Evolutionary conservation across 2,888 invertebrate genomes (phyloP), one percentile per base, ranked within the genome.

Genomic region (Ethmia dodecea): DNA sequence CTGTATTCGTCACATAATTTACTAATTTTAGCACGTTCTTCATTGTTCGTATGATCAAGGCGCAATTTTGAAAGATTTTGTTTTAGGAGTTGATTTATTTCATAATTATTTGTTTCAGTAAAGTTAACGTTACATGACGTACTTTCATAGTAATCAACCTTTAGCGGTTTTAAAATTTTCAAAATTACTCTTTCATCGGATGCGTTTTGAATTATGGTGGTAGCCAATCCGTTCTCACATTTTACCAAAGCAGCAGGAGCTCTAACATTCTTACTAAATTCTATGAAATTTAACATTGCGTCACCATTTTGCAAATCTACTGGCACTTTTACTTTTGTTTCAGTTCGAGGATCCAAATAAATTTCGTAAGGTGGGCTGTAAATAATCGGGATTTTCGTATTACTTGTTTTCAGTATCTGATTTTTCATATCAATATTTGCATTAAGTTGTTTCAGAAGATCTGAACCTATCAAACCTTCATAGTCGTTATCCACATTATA

Each of bases 401-500:
- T 30, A 15, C 37, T 28, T 14, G 33, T 24, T 18, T 30, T 37
- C 12, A 29, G 18, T 13, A 29, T 28, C 13, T 29, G 33, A 30
- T 28, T 40, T 15, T 28, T 32, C 16, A 31, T 39, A 10, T 39
- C 36, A n/a, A 36, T 36, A 4, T 30, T 40, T 14, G 45, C 45
- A 2, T 33, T 28, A 25, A 44, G 18, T 26, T 42, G 35, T 31
- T 41, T 38, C 10, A 45, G 28, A 31, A 45, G 20, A 10, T 49
- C 42, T 10, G 28, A 37, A 6, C 46, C 46, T 27, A 49, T 46
- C 9, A 45, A 14, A 13, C 45, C 42, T 31, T 40, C 49, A n/a
- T 43, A 45, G 9, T 30, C 13, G 12, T 25, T 13, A 11, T 47
- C 47, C 13, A 49, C 41, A 5, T 37, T 22, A 33, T 47, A 47